Evolutionary conservation across 2,888 invertebrate genomes (phyloP), one percentile per base, ranked within the genome.

Genomic region (Dexiosoma caninum): DNA sequence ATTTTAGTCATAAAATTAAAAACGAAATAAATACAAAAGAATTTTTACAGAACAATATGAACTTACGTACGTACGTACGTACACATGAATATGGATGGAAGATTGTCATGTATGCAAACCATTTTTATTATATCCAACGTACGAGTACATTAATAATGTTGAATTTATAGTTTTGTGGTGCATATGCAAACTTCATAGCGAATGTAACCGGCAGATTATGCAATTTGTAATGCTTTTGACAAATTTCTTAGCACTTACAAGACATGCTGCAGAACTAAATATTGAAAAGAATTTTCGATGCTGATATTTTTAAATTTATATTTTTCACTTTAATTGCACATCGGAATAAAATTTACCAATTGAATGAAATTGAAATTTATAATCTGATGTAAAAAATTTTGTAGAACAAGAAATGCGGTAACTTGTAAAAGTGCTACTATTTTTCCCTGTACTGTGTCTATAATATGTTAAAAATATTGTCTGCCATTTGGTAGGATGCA

Each of bases 1-100:
- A 42, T 60, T 53, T 40, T 27, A 77, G 81, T 72, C 21, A 81
- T 72, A 67, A 81, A 72, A 81, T 60, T 64, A 67, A 62, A 51
- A 69, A 74, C 32, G 35, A 21, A n/a, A 8, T 37, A n/a, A n/a
- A n/a, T n/a, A n/a, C n/a, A n/a, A 21, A 40, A 51, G 42, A 1
- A 42, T 71, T 71, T 60, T 62, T 62, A 72, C 62, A 23, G 9
- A 66, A 66, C 51, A 53, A 60, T 59, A 51, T 27, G 6, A n/a
- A n/a, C 6, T 3, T 27, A 5, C 27, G 27, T 27, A 27, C 6
- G 7, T 30, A 30, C 2, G 40, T 40, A 21, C 21, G 16, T 37
- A 46, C 27, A 49, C 14, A 51, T 32, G 51, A 12, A 51, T 44
- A 44, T 40, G 12, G 55, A n/a, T n/a, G n/a, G n/a, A n/a, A n/a